A percentile compares a stretch with the other conserved stretches of the same genome.
Evolutionary conservation across 2,797 vertebrate species (phyloP).

Genomic region (Leucoraja ocellata): DNA sequence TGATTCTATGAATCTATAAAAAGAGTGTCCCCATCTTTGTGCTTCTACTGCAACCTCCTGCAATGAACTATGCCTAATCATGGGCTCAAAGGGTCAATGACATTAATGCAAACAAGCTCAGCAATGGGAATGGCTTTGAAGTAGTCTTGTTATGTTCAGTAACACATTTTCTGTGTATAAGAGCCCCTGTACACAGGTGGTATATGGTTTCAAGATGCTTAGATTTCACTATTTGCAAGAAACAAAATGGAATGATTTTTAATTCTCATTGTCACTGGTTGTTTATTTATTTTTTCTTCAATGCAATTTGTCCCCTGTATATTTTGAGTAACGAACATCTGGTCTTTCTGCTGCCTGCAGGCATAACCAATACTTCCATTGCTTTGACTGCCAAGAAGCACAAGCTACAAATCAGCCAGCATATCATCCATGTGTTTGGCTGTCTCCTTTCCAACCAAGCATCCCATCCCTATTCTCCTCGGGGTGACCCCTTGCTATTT

Average conservation of each 20-base stretch:
- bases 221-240: not conserved
- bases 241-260: not conserved
- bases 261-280: not conserved
- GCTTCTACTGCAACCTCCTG: not conserved
- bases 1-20: too few species aligned
- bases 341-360: not conserved
- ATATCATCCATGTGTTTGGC: not conserved
- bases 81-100: not conserved
- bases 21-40: not conserved
- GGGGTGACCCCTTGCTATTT: not conserved
- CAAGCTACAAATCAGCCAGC: not conserved
- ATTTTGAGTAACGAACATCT: not conserved
- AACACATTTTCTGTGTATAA: not conserved
- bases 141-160: not conserved
- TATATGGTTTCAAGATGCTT: not conserved
- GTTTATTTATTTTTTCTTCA: not conserved
- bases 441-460: not conserved
- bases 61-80: not conserved
- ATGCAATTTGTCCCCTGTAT: not conserved
- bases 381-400: not conserved
- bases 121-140: not conserved
- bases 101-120: not conserved
- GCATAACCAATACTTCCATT: not conserved
- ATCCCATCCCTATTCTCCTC: not conserved
- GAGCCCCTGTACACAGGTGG: not conserved